Evolutionary conservation across 2,113 vertebrate genomes (phyloP).

Genomic region (Apeltes quadracus): DNA sequence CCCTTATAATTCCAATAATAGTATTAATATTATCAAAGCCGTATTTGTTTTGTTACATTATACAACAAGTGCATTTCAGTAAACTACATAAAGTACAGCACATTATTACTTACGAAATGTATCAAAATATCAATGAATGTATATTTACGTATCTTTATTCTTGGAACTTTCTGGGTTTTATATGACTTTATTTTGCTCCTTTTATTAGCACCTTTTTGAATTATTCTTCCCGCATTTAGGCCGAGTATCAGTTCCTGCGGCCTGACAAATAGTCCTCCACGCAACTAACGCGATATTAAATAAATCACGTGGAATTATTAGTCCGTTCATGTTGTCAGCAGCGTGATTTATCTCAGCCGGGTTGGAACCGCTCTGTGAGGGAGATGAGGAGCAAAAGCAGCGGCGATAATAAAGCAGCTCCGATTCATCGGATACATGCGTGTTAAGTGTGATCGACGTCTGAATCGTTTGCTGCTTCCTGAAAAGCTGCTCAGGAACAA

Average conservation of each 20-base stretch:
- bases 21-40: not conserved
- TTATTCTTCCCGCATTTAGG: not conserved
- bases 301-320: not conserved
- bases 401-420: not conserved
- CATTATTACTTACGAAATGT: not conserved
- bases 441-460: not conserved
- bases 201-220: not conserved
- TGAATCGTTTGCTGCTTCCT: not conserved
- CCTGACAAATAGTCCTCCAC: not conserved
- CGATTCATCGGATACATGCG: accelerated
- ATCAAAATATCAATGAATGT: not conserved
- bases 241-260: not conserved
- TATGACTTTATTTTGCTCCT: not conserved
- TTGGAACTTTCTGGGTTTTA: not conserved
- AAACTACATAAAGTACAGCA: not conserved
- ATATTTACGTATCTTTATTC: not conserved
- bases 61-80: not conserved
- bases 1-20: not conserved
- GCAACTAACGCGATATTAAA: too few species aligned
- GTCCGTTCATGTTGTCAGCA: not conserved
- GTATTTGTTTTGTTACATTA: not conserved
- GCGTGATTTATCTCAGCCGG: not conserved
- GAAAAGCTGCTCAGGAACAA: too few species aligned
- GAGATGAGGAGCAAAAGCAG: conserved; percentile 1
- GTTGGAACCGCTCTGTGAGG: not conserved